Evolutionary conservation across 1,140 invertebrate genomes (phyloP), one percentile per base, ranked within the genome.

Genomic region (Palaemon carinicauda): DNA sequence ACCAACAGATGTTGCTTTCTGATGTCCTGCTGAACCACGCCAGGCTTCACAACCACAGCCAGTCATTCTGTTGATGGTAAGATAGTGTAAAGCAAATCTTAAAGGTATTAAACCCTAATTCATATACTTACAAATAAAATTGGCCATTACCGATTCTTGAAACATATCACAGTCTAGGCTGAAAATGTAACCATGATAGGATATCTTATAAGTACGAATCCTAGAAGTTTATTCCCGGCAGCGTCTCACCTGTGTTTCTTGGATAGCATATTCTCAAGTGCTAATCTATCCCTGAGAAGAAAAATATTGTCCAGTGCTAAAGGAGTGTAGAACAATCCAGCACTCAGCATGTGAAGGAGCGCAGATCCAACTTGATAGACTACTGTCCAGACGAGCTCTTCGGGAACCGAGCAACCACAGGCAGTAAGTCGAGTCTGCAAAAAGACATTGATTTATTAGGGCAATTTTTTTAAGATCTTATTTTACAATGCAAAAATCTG

Each of bases 371-470:
- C 85, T 71, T 87, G 85, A 53, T 81, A 87, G 52, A 87, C 79
- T 51, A 87, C 85, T 21, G 85, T 87, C 85, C 85, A 87, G 51
- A 87, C 85, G 69, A 87, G 79, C 71, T 87, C 85, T 54, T 87
- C 85, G 15, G 85, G 85, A 52, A 87, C 85, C 3, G 79, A 81
- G 52, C 52, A 81, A 10, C 85, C 85, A 50, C 85, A 87, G 21
- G 79, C 85, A 17, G 85, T 87, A n/a, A 87, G 79, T 15, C 85
- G 85, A 19, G 77, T 81, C 85, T 87, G 85, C 0, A 24, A 33
- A 29, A 5, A 71, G 19, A 75, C 17, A 14, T 14, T 3, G n/a
- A 1, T 65, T 80, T 3, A 27, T 24, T 75, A 15, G n/a, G n/a
- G 3, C 7, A 21, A 29, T n/a, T 0, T 69, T 7, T 14, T 10